Evolutionary conservation across 2,113 vertebrate genomes (phyloP).

Genomic region (Puma concolor): DNA sequence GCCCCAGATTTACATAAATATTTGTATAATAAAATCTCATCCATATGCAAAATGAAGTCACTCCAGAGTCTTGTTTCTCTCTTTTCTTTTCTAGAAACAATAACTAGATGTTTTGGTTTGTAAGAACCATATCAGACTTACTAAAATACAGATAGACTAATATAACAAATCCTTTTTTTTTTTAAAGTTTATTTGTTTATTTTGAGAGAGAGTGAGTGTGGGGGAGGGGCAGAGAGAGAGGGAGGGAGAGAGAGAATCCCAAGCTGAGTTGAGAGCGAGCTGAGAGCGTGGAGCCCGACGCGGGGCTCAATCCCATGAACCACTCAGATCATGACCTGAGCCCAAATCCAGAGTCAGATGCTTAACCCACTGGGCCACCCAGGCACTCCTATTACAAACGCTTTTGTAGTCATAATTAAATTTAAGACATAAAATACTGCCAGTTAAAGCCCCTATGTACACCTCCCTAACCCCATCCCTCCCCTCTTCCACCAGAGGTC

Average conservation of each 20-base stretch:
- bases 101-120: background rate
- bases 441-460: background rate
- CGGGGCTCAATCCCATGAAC: too few relatives aligned
- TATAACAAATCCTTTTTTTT: background rate
- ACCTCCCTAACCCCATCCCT: background rate
- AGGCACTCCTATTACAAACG: background rate
- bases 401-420: background rate
- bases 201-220: too few relatives aligned
- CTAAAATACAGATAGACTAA: background rate
- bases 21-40: background rate
- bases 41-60: background rate
- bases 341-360: too few relatives aligned
- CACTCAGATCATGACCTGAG: too few relatives aligned
- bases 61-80: background rate
- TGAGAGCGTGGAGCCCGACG: too few relatives aligned
- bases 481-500: background rate
- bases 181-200: too few relatives aligned
- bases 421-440: background rate
- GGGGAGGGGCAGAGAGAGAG: too few relatives aligned
- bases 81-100: background rate
- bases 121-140: background rate
- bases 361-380: too few relatives aligned
- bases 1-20: background rate
- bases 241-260: too few relatives aligned
- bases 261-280: too few relatives aligned